Base-by-base conservation (phyloP, 2,888 invertebrate species). In the Rapana venosa region DNA sequence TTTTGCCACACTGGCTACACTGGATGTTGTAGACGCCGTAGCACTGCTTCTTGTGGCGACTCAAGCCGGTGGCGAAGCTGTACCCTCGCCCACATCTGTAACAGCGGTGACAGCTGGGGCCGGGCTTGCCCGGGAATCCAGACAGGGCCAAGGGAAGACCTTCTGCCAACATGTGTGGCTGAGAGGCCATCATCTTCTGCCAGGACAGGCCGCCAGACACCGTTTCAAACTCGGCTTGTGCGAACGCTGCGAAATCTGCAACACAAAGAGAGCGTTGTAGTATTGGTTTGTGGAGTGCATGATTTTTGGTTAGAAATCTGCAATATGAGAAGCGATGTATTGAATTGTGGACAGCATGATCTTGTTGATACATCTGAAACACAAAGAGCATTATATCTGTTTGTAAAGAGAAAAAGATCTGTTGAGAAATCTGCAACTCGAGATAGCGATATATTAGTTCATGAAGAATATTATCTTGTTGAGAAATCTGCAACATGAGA, bases 1-100 rank as follows among this genome's bases (percentile, higher is more conserved):
- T 47, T 20, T n/a, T 66, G 15, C 70, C 90, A 74, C 88, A 90
- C 36, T 86, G 79, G 32, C 35, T 79, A 74, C 90, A 90, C 35
- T 90, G 90, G 74, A 88, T 84, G 70, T 87, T 87, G 81, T 90
- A 87, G 30, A 90, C 47, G 83, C 88, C 90, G 61, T 88, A 74
- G 74, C 90, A 90, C 58, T 86, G 88, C 88, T 88, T 88, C 87
- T 47, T 86, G 83, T 90, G 90, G 30, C 90, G 90, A 22, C 84
- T 85, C 86, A 90, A 66, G 22, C 90, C 90, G 36, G 88, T 90
- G 70, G 85, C 56, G 70, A 88, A 90, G 13, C 88, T 74, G 61
- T 90, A 90, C 15, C 86, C 88, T 47, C 81, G 86, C 0, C 90
- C 90, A 84, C 90, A 90, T 5, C 74, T 77, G 61, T 88, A 77